These are phyloP conservation scores for Neocloeon triangulifer DNA, from an alignment of 1,140 invertebrate species.

Conservation along the genomic window DNA sequence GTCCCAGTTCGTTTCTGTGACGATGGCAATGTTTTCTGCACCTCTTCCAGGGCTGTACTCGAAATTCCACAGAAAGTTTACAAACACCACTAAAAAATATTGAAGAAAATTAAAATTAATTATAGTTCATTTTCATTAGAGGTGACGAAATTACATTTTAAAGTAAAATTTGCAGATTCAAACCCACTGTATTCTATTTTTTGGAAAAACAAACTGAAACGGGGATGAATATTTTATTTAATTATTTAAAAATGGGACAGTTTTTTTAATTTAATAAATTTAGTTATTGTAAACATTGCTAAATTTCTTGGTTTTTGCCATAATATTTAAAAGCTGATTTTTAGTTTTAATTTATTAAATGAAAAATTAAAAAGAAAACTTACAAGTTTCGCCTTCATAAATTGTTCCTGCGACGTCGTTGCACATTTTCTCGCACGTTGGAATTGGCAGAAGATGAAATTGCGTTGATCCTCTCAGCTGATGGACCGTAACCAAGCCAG, in stretches of 20 bases:
- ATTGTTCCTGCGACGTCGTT: conserved; percentile 35
- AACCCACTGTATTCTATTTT: too few species aligned
- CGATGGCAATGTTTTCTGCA: conserved; percentile 45
- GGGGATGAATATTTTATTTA: too few species aligned
- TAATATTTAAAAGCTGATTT: too few species aligned
- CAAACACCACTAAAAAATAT: conserved; percentile 39
- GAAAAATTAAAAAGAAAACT: conserved; percentile 13
- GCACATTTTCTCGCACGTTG: conserved; percentile 44
- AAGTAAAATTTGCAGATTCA: too few species aligned
- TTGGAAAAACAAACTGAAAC: too few species aligned
- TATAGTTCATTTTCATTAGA: too few species aligned
- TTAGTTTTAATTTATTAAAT: background rate
- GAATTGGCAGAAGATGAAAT: conserved; percentile 36
- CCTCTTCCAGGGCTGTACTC: conserved; percentile 45
- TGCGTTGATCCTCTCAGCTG: conserved; percentile 44
- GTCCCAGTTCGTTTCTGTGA: conserved; percentile 52
- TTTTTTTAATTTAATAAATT: too few species aligned
- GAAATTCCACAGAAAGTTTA: conserved; percentile 47
- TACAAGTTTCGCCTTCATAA: conserved; percentile 40
- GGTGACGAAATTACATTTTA: too few species aligned
- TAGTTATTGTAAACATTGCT: too few species aligned
- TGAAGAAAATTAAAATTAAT: too few species aligned
- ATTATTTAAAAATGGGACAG: too few species aligned
- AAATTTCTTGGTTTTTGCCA: too few species aligned
- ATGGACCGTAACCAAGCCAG: conserved; percentile 42